Evolutionary conservation across 2,797 vertebrate species (phyloP), one percentile per base, ranked within the genome.

Genomic region (Ctenopoma kingsleyae): DNA sequence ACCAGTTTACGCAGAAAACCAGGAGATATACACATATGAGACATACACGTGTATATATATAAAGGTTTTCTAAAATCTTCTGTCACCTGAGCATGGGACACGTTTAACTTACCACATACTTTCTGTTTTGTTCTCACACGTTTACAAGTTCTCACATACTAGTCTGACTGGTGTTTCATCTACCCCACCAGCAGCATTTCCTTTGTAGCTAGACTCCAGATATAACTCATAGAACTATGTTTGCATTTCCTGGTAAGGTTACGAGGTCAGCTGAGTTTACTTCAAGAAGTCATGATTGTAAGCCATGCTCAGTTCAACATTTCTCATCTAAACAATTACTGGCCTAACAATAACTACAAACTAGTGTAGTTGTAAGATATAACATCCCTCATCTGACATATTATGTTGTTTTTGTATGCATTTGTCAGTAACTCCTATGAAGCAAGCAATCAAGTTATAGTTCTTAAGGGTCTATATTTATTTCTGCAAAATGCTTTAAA

Each of bases 191-290:
- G 48, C 49, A 69, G 32, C 44, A 17, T 60, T 78, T 84, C 58
- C 52, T 66, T 51, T 58, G 35, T 1, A 16, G 17, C 11, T 32
- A 17, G 58, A 53, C n/a, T 51, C 19, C 20, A 71, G 46, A 53
- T 52, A 40, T 56, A 44, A 65, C 49, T 52, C 38, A 5, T 1
- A 44, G 25, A 48, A 16, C 40, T 17, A 3, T 16, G 51, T 46
- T 23, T 62, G 35, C 4, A 20, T 61, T 80, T 82, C 74, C 78
- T 74, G 47, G 44, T 67, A 44, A 59, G 50, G 43, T 71, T 51
- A 58, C 17, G 13, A 41, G 68, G 64, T 72, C 59, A 61, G 15
- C 23, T 51, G 8, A 59, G 19, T 56, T 54, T 49, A 27, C 52
- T 10, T 55, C 4, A 44, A 56, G 12, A 41, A 16, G 8, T 0